Conservation (phyloP, 2,888 invertebrate genomes). For the Philopedon plagiatum region DNA sequence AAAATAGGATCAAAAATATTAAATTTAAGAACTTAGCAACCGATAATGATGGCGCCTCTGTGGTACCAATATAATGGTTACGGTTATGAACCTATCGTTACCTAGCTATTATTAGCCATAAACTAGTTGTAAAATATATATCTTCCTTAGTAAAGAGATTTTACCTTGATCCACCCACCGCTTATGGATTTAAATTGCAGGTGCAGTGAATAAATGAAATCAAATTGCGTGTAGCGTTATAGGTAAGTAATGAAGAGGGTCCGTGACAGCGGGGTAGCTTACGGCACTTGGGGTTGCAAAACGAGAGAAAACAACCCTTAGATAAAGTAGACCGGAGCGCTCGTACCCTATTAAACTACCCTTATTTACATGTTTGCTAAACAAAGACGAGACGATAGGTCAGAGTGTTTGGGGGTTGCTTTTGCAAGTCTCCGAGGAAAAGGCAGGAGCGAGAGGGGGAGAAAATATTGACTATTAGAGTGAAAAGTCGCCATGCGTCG, state of each 20-base stretch:
- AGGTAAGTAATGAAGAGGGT: conserved; percentile 32
- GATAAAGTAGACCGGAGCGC: neutral
- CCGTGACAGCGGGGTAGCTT: conserved; percentile 2
- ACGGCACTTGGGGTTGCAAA: neutral
- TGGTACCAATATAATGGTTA: no score
- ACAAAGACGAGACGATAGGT: neutral
- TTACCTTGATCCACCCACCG: neutral
- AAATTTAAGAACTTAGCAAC: no score
- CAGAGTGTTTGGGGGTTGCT: neutral
- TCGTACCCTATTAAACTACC: neutral
- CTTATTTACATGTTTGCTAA: neutral
- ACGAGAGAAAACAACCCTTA: neutral
- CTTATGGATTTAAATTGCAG: conserved; percentile 2
- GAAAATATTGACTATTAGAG: conserved; percentile 68
- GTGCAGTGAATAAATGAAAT: conserved; percentile 36
- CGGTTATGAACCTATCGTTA: no score
- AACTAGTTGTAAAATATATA: neutral
- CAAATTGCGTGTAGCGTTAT: conserved; percentile 33
- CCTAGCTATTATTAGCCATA: no score
- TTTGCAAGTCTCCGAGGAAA: neutral
- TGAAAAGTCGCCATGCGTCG: conserved; percentile 65
- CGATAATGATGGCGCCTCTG: no score
- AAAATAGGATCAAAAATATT: no score
- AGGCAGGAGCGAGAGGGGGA: conserved; percentile 51
- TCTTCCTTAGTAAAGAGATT: neutral